phyloP scores from a whole-genome alignment of 30 jellyfish, hydroid and myxozoan genomes.

The Nemopilema nomurai region DNA sequence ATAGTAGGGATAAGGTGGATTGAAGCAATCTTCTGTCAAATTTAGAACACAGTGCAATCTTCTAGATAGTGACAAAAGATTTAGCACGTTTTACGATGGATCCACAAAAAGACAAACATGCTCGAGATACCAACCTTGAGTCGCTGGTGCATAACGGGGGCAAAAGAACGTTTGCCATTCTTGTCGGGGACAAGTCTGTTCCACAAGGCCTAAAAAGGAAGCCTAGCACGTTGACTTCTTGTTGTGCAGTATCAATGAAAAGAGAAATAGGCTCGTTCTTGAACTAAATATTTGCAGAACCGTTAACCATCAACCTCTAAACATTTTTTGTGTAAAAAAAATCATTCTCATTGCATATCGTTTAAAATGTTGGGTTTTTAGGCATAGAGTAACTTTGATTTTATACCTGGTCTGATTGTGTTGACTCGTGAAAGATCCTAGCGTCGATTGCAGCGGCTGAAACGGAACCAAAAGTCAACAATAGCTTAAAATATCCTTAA shows the following conservation, averaged over 20 bases:
- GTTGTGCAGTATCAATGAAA: not conserved
- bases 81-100: too few species aligned
- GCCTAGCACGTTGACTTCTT: not conserved
- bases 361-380: too few species aligned
- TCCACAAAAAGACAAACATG: not conserved
- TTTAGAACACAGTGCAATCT: too few species aligned
- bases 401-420: slow-evolving; percentile 83
- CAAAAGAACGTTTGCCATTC: slow-evolving; percentile 77
- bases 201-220: slow-evolving; percentile 76
- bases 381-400: not conserved
- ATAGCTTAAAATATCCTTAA: not conserved
- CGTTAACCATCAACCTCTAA: too few species aligned
- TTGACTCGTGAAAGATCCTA: slow-evolving; percentile 86
- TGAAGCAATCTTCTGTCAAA: too few species aligned
- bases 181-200: slow-evolving; percentile 82
- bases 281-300: too few species aligned
- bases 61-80: too few species aligned
- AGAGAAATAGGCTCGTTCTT: too few species aligned
- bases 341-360: not conserved
- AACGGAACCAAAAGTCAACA: not conserved
- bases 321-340: too few species aligned
- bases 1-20: too few species aligned
- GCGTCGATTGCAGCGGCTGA: slow-evolving; percentile 98
- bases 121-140: slow-evolving; percentile 51
- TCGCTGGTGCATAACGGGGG: slow-evolving; percentile 85